Percentiles rank a stretch among this genome's conserved stretches.
These are phyloP conservation scores for Xestoiulus laeticollis DNA, from an alignment of 2,888 invertebrate species.

Conservation along the genomic window DNA sequence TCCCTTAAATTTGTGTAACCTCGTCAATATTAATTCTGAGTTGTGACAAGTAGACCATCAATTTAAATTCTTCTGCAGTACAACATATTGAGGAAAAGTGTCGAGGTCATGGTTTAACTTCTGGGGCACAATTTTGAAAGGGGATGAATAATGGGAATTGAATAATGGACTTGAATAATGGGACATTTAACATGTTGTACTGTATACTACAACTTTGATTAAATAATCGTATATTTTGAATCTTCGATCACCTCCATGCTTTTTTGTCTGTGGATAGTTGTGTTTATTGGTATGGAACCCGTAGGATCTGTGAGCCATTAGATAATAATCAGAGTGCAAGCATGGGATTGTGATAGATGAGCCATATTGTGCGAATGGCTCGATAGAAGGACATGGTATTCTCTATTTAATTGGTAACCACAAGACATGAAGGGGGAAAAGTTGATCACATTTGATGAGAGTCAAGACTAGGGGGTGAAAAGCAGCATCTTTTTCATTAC, in stretches of 20 bases:
- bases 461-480: neutral
- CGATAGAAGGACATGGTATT: neutral
- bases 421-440: neutral
- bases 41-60: neutral
- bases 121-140: neutral
- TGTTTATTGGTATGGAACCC: neutral
- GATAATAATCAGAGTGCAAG: conserved; percentile 13
- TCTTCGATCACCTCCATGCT: too few relatives aligned
- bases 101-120: neutral
- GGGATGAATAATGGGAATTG: neutral
- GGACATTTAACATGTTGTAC: too few relatives aligned
- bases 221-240: too few relatives aligned
- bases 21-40: neutral
- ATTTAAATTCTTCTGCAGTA: neutral
- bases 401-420: conserved; percentile 7
- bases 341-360: conserved; percentile 3
- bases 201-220: too few relatives aligned
- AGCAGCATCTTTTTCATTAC: neutral
- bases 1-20: neutral
- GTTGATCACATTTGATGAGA: neutral
- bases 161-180: too few relatives aligned
- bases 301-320: neutral
- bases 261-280: too few relatives aligned
- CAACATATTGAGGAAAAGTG: neutral
- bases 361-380: neutral